Base-by-base conservation (phyloP, 2,113 vertebrate genomes). In the Oenanthe melanoleuca region DNA sequence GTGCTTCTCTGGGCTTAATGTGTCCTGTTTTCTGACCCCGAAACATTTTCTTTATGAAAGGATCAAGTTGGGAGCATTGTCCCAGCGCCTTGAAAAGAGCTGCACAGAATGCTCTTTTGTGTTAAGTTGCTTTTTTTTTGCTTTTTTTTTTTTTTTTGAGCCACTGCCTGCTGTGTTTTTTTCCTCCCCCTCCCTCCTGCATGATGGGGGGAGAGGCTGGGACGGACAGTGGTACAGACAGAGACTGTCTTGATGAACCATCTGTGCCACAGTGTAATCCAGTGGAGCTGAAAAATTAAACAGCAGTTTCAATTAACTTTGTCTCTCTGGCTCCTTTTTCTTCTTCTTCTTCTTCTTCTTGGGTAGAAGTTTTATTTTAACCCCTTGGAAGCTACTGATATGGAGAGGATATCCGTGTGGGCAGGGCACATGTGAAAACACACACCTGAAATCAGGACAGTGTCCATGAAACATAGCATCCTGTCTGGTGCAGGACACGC, bases 41-140 rank as follows among this genome's bases (percentile, higher is more conserved):
- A 98, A 98, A 98, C 97, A 81, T 97, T 97, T 98, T 98, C 97
- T 98, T 98, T 98, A 98, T 98, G 98, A 98, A 98, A 98, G 98
- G 97, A 98, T 98, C 97, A 98, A 98, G 97, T 98, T 98, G 81
- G 97, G 97, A 97, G 97, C 98, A 98, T 98, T 98, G 98, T 98
- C 98, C 97, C 97, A 89, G 95, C 20, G 97, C 97, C 98, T 98
- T 98, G 98, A 99, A 99, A 99, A 99, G 98, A 98, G 97, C 98
- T 97, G 97, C 98, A 98, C 98, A 98, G 98, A 99, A 99, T 98
- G 98, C 98, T 98, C 99, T 99, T 99, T 99, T 99, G 99, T 99
- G 98, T 98, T 98, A 95, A 97, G 97, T 97, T 97, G 95, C 94
- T 77, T 96, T 95, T 90, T 93, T 92, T 88, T 96, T 88, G 89